Conservation (phyloP, 2,797 vertebrate species). For the Eutrigla gurnardus region DNA sequence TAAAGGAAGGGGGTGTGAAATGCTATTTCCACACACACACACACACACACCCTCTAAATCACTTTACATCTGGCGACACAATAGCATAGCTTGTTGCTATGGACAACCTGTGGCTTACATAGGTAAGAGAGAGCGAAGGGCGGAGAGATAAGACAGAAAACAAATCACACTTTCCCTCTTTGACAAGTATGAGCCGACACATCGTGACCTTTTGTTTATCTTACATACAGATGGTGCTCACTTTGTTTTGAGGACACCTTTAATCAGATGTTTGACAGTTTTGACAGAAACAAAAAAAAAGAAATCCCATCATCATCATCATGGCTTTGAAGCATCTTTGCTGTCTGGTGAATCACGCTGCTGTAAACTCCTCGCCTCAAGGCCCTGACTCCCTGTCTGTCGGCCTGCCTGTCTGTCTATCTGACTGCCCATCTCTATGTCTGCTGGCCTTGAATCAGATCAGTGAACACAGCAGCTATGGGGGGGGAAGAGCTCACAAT, state of each 20-base stretch:
- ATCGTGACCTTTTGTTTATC: constrained; percentile 19
- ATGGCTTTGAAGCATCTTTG: constrained; percentile 39
- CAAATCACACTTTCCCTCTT: background rate
- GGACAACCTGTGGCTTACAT: constrained; percentile 61
- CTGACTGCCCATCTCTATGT: constrained; percentile 2
- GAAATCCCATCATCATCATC: constrained; percentile 7
- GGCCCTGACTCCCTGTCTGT: constrained; percentile 23
- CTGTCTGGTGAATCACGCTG: constrained; percentile 46
- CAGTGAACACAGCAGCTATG: constrained; percentile 3
- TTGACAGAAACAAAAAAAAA: constrained; percentile 1
- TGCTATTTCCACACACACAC: constrained; percentile 7
- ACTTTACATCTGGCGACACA: constrained; percentile 54
- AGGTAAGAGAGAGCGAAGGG: constrained; percentile 16
- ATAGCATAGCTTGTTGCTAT: constrained; percentile 70
- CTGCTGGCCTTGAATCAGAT: constrained; percentile 39
- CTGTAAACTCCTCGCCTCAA: constrained; percentile 39
- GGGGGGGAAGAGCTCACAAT: too few relatives aligned
- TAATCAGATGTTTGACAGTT: constrained; percentile 34
- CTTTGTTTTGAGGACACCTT: constrained; percentile 17
- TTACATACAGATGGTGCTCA: background rate
- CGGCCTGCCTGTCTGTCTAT: constrained; percentile 16
- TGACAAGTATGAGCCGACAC: background rate
- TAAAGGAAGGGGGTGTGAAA: constrained; percentile 29
- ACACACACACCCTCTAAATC: background rate
- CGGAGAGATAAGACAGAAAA: background rate